Conservation (phyloP, 2,113 vertebrate species). For the Aix galericulata region DNA sequence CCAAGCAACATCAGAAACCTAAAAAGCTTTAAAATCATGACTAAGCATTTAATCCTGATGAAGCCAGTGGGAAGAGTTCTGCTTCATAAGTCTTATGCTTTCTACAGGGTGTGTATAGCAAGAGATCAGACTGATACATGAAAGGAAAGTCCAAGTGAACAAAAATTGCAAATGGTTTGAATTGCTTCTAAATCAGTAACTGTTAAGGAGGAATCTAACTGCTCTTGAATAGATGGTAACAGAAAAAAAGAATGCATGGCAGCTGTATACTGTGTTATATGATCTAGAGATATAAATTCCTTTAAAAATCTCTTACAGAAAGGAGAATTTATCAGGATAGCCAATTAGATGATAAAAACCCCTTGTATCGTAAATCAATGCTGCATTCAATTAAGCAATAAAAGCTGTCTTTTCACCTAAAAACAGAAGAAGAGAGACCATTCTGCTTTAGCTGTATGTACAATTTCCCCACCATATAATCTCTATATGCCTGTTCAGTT, state of each 20-base stretch:
- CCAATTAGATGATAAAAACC: background rate
- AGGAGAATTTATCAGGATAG: slow-evolving; percentile 20
- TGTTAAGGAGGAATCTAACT: background rate
- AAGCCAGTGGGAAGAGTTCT: background rate
- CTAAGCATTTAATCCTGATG: background rate
- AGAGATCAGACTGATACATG: background rate
- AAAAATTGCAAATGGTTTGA: background rate
- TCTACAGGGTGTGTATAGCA: background rate
- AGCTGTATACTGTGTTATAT: background rate
- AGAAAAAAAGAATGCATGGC: background rate
- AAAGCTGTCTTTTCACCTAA: slow-evolving; percentile 6
- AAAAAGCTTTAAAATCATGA: background rate
- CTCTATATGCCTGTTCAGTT: background rate
- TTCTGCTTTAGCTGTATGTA: background rate
- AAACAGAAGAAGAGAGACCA: background rate
- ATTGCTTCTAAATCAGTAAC: background rate
- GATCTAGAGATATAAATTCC: background rate
- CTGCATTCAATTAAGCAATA: background rate
- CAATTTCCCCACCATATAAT: background rate
- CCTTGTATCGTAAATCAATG: background rate
- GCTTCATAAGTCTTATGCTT: background rate
- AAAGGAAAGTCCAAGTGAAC: background rate
- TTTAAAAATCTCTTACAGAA: background rate
- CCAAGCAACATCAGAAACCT: background rate
- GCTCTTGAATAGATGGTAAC: background rate